A percentile compares a stretch with the other conserved stretches of the same genome.
Evolutionary conservation across 2,797 vertebrate genomes (phyloP).

Genomic region (Champsocephalus gunnari): DNA sequence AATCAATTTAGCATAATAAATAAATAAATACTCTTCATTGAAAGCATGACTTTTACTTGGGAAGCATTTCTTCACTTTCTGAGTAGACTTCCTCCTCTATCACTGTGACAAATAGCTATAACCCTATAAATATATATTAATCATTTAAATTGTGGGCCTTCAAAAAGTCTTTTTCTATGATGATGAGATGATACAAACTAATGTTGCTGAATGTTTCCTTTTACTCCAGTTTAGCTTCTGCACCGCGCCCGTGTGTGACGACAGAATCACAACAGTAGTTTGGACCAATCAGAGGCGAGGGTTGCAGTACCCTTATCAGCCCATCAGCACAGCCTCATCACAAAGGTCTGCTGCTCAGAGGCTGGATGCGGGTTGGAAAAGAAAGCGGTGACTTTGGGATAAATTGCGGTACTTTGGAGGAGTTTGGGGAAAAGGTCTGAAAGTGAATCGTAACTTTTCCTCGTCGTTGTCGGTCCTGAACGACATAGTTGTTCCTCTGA

Average conservation of each 20-base stretch:
- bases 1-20: too few relatives aligned
- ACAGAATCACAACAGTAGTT: conserved; percentile 79
- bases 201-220: neutral
- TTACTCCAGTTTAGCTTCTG: conserved; percentile 2
- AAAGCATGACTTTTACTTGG: neutral
- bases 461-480: too few relatives aligned
- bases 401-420: neutral
- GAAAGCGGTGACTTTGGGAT: neutral
- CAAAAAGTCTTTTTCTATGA: neutral
- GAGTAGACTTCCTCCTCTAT: neutral
- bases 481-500: too few relatives aligned
- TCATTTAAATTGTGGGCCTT: neutral
- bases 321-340: conserved; percentile 28
- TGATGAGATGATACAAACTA: neutral
- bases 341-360: conserved; percentile 13
- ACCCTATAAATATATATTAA: neutral
- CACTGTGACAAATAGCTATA: neutral
- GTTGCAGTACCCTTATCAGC: conserved; percentile 35
- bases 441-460: neutral
- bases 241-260: conserved; percentile 63
- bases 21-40: too few relatives aligned
- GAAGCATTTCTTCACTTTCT: neutral
- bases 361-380: conserved; percentile 1
- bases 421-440: neutral
- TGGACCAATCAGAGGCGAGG: conserved; percentile 83